A percentile compares a stretch with the other conserved stretches of the same genome.
Conservation (phyloP, 2,113 vertebrate species). For the Calyptomena viridis region DNA sequence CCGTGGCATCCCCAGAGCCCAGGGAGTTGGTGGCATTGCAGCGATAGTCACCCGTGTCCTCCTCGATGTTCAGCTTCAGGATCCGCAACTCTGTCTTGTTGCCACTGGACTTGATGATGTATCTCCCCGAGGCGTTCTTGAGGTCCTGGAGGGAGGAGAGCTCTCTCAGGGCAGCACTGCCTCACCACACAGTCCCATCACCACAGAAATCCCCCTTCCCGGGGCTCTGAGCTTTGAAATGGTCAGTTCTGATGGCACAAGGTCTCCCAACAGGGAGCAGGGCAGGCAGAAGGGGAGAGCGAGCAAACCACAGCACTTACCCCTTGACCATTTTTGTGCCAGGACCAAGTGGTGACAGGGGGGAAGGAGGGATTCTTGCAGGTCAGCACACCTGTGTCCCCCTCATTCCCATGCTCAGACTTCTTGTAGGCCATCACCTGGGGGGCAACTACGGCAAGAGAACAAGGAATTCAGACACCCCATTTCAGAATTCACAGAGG, state of each 20-base stretch:
- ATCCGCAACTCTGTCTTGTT: conserved; percentile 79
- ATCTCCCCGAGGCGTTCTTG: conserved; percentile 74
- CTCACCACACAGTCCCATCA: accelerated
- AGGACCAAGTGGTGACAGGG: conserved; percentile 31
- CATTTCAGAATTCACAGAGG: accelerated
- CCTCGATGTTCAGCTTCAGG: conserved; percentile 64
- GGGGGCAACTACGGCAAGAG: conserved; percentile 67
- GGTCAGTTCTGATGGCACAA: neutral
- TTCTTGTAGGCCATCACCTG: conserved; percentile 79
- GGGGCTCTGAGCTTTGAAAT: neutral
- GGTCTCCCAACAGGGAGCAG: neutral
- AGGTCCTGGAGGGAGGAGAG: conserved; percentile 24
- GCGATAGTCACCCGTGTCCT: conserved; percentile 78
- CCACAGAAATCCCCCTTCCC: neutral
- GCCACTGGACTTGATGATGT: conserved; percentile 71
- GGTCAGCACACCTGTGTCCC: conserved; percentile 73
- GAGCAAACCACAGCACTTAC: neutral
- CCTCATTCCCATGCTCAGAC: conserved; percentile 86
- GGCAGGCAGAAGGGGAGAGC: neutral
- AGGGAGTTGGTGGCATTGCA: conserved; percentile 72
- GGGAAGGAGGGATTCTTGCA: conserved; percentile 82
- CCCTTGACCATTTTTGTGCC: conserved; percentile 42
- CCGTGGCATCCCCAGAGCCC: neutral
- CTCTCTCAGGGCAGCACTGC: neutral
- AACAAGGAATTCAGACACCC: neutral